phyloP scores from a whole-genome alignment of 2,797 vertebrate genomes.

The Enteromius unitaeniatus region DNA sequence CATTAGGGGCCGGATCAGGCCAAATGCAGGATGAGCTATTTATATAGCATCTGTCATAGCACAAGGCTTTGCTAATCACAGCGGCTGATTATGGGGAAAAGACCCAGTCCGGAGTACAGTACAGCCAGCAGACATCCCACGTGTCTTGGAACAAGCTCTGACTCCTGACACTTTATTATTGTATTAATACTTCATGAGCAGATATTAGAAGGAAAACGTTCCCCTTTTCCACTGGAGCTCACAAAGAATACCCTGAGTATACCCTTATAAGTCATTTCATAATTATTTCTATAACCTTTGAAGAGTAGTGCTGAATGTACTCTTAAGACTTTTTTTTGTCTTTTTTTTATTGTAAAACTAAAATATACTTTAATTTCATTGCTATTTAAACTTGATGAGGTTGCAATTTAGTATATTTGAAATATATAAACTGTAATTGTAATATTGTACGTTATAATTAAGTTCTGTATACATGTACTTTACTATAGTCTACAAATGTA shows the following conservation, averaged over 20 bases:
- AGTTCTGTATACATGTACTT: neutral
- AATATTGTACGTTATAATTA: neutral
- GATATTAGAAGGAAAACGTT: neutral
- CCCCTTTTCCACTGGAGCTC: neutral
- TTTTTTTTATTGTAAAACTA: neutral
- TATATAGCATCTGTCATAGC: conserved; percentile 61
- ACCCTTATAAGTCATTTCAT: neutral
- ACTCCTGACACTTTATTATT: neutral
- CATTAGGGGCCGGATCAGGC: conserved; percentile 68
- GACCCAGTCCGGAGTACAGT: conserved; percentile 53
- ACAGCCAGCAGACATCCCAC: conserved; percentile 36
- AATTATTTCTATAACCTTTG: neutral
- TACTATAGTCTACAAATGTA: neutral
- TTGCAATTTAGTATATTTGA: neutral
- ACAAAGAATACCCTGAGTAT: neutral
- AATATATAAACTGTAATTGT: neutral
- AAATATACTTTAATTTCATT: neutral
- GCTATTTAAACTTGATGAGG: neutral
- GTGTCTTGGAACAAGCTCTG: conserved; percentile 1
- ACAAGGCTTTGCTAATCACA: conserved; percentile 67
- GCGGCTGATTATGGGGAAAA: conserved; percentile 50
- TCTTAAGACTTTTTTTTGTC: too few species aligned
- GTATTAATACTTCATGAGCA: neutral
- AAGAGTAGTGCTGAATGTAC: neutral
- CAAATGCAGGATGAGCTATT: conserved; percentile 68